Evolutionary conservation across 2,797 vertebrate species (phyloP).

Genomic region (Prionace glauca): DNA sequence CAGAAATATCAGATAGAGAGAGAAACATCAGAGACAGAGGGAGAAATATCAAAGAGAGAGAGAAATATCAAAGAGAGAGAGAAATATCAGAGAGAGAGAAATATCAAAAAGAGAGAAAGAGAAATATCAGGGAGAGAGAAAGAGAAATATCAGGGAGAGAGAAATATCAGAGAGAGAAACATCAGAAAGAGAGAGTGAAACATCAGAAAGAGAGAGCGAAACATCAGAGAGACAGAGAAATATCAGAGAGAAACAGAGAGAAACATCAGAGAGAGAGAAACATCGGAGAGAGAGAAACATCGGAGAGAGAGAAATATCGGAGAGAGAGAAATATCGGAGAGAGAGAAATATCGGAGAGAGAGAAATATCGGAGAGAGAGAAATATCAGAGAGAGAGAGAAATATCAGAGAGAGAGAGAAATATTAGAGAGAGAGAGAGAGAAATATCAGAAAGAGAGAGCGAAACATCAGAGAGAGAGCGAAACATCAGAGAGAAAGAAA

Average conservation of each 20-base stretch:
- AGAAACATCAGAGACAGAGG: not conserved
- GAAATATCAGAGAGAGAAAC: not conserved
- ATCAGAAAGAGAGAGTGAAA: not conserved
- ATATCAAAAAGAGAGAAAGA: not conserved
- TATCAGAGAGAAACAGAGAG: not conserved
- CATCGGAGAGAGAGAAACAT: too few relatives aligned
- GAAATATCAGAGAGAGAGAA: too few relatives aligned
- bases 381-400: too few relatives aligned
- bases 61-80: not conserved
- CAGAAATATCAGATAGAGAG: accelerated
- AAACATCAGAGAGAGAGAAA: not conserved
- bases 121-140: not conserved
- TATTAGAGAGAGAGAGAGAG: not conserved
- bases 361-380: not conserved
- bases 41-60: not conserved
- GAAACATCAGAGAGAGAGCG: too few relatives aligned
- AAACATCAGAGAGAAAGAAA: too few relatives aligned
- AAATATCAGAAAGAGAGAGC: not conserved
- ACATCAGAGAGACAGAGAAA: not conserved
- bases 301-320: not conserved
- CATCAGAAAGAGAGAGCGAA: too few relatives aligned
- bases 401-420: not conserved
- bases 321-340: too few relatives aligned
- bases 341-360: not conserved
- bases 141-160: not conserved